A percentile compares a stretch with the other conserved stretches of the same genome.
phyloP scores from a whole-genome alignment of 2,113 vertebrate genomes.

The Geococcyx californianus region DNA sequence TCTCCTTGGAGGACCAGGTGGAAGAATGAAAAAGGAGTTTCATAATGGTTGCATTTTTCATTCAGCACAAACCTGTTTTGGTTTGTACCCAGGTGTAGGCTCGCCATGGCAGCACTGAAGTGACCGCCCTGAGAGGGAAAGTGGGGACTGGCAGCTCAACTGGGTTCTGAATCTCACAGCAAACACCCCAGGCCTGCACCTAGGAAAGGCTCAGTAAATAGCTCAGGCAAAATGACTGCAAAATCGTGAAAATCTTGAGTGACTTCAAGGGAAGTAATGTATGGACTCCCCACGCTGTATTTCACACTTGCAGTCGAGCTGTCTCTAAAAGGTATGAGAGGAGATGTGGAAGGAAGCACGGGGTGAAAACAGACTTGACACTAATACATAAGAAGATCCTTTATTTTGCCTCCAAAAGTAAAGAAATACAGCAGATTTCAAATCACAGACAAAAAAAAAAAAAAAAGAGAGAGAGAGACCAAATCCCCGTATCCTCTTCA shows the following conservation, averaged over 20 bases:
- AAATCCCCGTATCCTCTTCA: neutral
- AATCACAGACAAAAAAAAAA: neutral
- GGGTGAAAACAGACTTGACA: neutral
- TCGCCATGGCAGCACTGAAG: neutral
- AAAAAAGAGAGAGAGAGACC: neutral
- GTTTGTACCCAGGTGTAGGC: neutral
- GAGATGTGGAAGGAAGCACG: neutral
- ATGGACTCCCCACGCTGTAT: neutral
- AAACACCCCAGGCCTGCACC: neutral
- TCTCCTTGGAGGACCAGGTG: neutral
- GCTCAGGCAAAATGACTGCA: neutral
- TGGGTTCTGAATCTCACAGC: neutral
- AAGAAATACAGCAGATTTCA: slow-evolving; percentile 3
- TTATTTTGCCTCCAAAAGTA: neutral
- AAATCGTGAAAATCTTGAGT: slow-evolving; percentile 19
- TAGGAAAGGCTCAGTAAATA: neutral
- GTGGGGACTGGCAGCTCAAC: neutral
- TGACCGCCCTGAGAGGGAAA: neutral
- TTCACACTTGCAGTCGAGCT: slow-evolving; percentile 1
- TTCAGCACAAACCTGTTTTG: neutral
- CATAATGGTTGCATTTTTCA: neutral
- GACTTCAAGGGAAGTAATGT: neutral
- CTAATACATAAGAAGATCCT: neutral
- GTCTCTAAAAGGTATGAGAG: slow-evolving; percentile 7
- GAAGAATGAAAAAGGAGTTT: neutral